phyloP scores from a whole-genome alignment of 2,888 invertebrate species.

The Sturmia bella region DNA sequence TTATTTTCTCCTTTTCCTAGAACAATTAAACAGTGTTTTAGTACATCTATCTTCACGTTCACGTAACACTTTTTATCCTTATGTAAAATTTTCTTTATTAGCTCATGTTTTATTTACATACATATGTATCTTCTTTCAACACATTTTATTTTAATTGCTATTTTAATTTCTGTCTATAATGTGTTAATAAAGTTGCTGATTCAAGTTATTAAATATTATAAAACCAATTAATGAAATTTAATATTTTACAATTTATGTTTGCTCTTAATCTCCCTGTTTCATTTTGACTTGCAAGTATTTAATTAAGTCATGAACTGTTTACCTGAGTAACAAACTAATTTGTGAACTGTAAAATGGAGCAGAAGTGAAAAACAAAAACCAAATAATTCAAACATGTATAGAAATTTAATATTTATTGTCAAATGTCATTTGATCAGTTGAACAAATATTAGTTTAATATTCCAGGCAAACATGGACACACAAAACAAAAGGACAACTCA shows the following conservation, averaged over 20 bases:
- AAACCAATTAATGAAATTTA: constrained; percentile 34
- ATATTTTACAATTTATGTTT: constrained; percentile 24
- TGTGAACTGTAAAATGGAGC: constrained; percentile 9
- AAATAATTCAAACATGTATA: constrained; percentile 8
- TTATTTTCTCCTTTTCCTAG: no score
- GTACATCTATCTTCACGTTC: no score
- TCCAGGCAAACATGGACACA: constrained; percentile 19
- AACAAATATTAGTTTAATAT: constrained; percentile 53
- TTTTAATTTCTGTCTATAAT: neutral
- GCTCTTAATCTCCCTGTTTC: neutral
- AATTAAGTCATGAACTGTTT: neutral
- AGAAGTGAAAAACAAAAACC: neutral
- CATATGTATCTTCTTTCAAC: no score
- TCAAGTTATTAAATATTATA: neutral
- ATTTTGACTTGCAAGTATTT: constrained; percentile 12
- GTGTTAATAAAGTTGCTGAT: neutral
- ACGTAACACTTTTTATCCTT: no score
- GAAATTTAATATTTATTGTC: constrained; percentile 63
- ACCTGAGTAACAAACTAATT: constrained; percentile 24
- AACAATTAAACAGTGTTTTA: no score
- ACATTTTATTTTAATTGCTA: no score
- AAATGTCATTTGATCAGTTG: constrained; percentile 41
- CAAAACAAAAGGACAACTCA: constrained; percentile 10
- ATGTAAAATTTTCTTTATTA: no score
- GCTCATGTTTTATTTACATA: no score